Percentiles rank a stretch among this genome's conserved stretches.
Conservation (phyloP, 2,797 vertebrate genomes). For the Rhodeus uyekii region DNA sequence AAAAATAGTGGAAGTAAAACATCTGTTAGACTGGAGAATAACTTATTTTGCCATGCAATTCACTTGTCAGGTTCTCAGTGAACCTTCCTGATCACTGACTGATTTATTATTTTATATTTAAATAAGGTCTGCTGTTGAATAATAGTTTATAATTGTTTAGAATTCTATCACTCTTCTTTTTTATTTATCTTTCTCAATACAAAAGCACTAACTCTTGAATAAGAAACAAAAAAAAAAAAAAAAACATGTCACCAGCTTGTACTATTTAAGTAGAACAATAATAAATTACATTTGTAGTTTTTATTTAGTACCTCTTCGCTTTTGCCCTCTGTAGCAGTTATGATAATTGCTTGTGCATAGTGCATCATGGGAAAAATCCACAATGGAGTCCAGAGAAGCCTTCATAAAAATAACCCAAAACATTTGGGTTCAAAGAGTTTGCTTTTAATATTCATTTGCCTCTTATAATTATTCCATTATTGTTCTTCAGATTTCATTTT, state of each 20-base stretch:
- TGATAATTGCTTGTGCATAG: slow-evolving; percentile 17
- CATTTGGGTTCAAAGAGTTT: slow-evolving; percentile 76
- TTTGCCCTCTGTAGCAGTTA: neutral
- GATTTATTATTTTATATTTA: slow-evolving; percentile 26
- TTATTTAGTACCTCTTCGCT: slow-evolving; percentile 8
- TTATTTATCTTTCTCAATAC: neutral
- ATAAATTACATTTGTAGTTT: neutral
- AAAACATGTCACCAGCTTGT: slow-evolving; percentile 8
- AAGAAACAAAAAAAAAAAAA: neutral
- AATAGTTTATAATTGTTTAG: neutral
- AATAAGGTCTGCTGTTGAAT: slow-evolving; percentile 3
- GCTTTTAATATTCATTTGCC: slow-evolving; percentile 72
- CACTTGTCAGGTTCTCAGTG: neutral
- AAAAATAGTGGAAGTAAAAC: slow-evolving; percentile 8
- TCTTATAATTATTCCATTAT: slow-evolving; percentile 75
- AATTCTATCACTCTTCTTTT: neutral
- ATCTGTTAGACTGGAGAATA: slow-evolving; percentile 24
- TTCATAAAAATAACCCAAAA: slow-evolving; percentile 76
- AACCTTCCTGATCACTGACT: slow-evolving; percentile 29
- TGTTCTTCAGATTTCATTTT: slow-evolving; percentile 69
- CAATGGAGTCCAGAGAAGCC: slow-evolving; percentile 75
- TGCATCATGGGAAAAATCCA: slow-evolving; percentile 71
- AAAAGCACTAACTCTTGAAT: slow-evolving; percentile 5
- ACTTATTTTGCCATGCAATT: slow-evolving; percentile 8
- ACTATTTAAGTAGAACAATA: neutral